Base-by-base conservation (phyloP, 2,888 invertebrate genomes). In the Acleris cristana region DNA sequence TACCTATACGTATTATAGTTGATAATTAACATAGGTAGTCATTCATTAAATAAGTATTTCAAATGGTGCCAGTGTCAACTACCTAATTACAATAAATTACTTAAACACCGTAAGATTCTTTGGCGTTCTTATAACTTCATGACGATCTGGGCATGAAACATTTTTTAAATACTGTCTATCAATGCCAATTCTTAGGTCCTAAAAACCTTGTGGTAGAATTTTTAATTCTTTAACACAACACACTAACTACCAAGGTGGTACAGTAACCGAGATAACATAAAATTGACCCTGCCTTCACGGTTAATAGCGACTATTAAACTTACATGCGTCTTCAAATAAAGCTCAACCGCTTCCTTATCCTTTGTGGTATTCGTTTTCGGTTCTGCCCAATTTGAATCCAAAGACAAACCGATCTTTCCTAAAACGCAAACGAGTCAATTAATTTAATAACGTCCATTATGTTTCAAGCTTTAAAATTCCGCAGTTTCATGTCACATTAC, bases 311-410 rank as follows among this genome's bases (percentile, higher is more conserved):
- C 40, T 48, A n/a, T 58, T 55, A 14, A 16, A 87, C 93, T 88
- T 76, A 95, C 94, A 78, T 94, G 94, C 70, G 95, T 95, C 73
- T 93, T 94, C 81, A 95, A 82, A 74, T 94, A 94, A 52, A 94
- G 84, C 72, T 95, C 94, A 0, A 94, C 94, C 8, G 95, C 95
- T 73, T 93, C 91, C 54, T 87, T 89, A 77, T 95, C 95, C 60
- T 87, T 89, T 0, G 82, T 76, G 0, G 93, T 87, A 62, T 94
- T 83, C 0, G 89, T 87, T 78, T 92, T 93, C 1, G 95, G 94
- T 78, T 95, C 94, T 21, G 93, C 94, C 94, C 94, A 95, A 53
- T 94, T 93, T 0, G 93, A 93, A 76, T 95, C 95, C 61, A 95
- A 72, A 0, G 95, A 94, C 70, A 96, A 93, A 21, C 95, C 95